A percentile compares a stretch with the other conserved stretches of the same genome.
Evolutionary conservation across 1,140 invertebrate genomes (phyloP).

Genomic region (Ganaspis sp.): DNA sequence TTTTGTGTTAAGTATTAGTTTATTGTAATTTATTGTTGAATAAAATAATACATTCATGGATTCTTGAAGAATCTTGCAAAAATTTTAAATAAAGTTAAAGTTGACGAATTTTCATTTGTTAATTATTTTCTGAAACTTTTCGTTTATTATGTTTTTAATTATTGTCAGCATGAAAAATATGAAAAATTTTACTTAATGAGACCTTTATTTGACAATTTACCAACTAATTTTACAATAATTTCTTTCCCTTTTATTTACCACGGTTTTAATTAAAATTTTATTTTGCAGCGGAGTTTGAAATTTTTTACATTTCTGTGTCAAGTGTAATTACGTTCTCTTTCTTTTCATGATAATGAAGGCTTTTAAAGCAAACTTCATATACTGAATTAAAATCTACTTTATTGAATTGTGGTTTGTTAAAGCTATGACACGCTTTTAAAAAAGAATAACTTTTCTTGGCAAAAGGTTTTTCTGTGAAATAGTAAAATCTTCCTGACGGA

Average conservation of each 20-base stretch:
- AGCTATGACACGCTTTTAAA: background rate
- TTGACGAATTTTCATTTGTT: background rate
- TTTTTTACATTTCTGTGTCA: background rate
- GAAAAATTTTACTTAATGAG: background rate
- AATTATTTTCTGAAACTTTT: background rate
- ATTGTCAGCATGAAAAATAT: background rate
- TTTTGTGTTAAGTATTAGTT: background rate
- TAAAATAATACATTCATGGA: background rate
- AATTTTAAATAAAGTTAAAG: background rate
- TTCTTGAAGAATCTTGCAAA: background rate
- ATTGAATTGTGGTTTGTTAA: background rate
- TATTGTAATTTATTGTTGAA: slow-evolving; percentile 1
- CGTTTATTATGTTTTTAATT: no score
- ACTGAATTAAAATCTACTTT: background rate
- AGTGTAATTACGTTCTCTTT: background rate
- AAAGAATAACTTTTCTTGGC: background rate
- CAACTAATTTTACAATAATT: background rate
- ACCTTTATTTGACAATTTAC: background rate
- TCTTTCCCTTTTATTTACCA: background rate
- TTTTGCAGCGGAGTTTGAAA: background rate
- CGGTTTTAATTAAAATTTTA: slow-evolving; percentile 1
- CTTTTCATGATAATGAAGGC: background rate
- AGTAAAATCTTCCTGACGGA: background rate
- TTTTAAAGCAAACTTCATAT: background rate
- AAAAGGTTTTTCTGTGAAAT: background rate